Evolutionary conservation across 2,113 vertebrate genomes (phyloP).

Genomic region (Phycodurus eques): DNA sequence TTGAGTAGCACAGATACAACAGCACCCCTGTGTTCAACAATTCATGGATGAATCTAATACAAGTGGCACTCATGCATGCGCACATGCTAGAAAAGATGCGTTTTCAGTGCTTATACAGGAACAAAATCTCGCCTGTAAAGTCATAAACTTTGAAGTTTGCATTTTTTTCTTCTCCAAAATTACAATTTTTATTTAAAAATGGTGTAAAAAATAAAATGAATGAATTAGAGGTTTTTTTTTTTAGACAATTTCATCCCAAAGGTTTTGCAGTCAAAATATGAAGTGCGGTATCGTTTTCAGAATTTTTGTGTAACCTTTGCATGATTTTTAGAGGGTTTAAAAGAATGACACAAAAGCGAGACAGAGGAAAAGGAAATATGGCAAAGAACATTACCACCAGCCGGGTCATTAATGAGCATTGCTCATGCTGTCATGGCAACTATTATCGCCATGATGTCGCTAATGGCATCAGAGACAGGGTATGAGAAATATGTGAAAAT

Average conservation of each 20-base stretch:
- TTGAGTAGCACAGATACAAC: too few relatives aligned
- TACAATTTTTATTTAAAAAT: too few relatives aligned
- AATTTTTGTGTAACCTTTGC: not conserved
- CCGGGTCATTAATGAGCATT: constrained; percentile 80
- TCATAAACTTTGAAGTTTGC: too few relatives aligned
- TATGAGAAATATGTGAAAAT: constrained; percentile 79
- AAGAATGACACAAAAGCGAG: constrained; percentile 26
- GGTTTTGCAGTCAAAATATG: not conserved
- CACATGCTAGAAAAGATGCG: too few relatives aligned
- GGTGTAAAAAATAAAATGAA: too few relatives aligned
- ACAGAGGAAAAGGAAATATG: constrained; percentile 54
- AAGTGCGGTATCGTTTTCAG: not conserved
- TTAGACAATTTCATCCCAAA: not conserved
- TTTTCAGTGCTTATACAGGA: not conserved
- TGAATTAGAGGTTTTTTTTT: too few relatives aligned
- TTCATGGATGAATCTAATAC: too few relatives aligned
- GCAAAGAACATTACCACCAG: constrained; percentile 71
- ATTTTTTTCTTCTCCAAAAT: too few relatives aligned
- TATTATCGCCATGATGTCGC: constrained; percentile 78
- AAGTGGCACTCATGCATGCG: too few relatives aligned
- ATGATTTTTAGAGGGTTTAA: constrained; percentile 1
- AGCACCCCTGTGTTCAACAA: too few relatives aligned
- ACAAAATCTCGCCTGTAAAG: not conserved
- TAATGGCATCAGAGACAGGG: constrained; percentile 77
- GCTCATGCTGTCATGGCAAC: constrained; percentile 83